phyloP scores from a whole-genome alignment of 2,797 vertebrate genomes.

The Masticophis lateralis region DNA sequence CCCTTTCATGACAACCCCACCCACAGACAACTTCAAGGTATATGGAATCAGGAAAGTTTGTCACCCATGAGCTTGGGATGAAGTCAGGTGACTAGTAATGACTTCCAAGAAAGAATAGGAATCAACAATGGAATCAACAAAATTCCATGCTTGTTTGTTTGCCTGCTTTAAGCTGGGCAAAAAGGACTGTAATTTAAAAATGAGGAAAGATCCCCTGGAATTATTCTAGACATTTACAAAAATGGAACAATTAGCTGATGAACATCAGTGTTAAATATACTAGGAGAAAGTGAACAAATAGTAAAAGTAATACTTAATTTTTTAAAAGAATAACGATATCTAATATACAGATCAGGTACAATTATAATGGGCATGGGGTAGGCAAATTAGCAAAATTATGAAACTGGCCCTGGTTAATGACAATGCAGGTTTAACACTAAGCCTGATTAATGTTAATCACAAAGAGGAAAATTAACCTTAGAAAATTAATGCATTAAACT shows the following conservation, averaged over 20 bases:
- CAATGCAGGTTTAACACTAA: background rate
- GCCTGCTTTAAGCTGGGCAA: background rate
- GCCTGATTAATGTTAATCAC: background rate
- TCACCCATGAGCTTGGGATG: background rate
- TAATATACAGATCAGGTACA: background rate
- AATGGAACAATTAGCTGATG: background rate
- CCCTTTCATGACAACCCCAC: background rate
- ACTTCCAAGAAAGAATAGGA: background rate
- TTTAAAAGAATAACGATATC: background rate
- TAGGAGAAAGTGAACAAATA: background rate
- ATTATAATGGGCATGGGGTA: background rate
- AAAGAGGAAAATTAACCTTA: background rate
- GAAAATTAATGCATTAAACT: background rate
- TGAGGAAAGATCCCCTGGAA: background rate
- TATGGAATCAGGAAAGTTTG: background rate
- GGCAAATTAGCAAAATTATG: background rate
- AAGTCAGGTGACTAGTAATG: background rate
- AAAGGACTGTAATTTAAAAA: background rate
- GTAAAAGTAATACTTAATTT: background rate
- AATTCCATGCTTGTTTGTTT: background rate
- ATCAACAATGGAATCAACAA: background rate
- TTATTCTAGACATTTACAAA: background rate
- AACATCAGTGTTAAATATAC: background rate
- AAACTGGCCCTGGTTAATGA: background rate
- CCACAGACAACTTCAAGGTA: background rate